phyloP scores from a whole-genome alignment of 2,113 vertebrate species.

The Nycticorax nycticorax region DNA sequence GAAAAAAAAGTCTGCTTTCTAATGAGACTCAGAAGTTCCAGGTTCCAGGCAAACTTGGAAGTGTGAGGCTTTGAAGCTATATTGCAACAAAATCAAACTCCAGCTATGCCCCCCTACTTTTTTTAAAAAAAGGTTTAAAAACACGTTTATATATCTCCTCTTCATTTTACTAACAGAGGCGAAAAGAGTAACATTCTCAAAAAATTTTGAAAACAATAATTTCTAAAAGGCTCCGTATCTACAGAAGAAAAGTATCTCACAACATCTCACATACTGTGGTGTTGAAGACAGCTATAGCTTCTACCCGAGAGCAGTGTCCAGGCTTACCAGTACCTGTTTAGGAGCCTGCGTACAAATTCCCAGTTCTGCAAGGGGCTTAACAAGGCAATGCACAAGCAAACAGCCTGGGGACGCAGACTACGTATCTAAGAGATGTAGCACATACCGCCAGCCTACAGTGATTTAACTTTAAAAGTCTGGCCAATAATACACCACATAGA shows the following conservation, averaged over 20 bases:
- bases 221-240: neutral
- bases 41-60: neutral
- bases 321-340: neutral
- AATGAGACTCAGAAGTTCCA: neutral
- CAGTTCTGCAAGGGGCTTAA: neutral
- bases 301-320: neutral
- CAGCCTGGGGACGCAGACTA: neutral
- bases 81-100: neutral
- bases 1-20: neutral
- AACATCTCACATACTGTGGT: neutral
- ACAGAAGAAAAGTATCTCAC: neutral
- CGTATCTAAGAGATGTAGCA: neutral
- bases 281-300: neutral
- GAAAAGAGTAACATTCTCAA: neutral
- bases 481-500: neutral
- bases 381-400: neutral
- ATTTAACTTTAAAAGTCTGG: neutral
- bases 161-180: neutral
- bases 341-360: neutral
- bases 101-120: neutral
- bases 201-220: neutral
- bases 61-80: neutral
- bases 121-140: neutral
- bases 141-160: neutral
- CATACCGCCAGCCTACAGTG: accelerated